Percentiles rank a stretch among this genome's conserved stretches.
These are phyloP conservation scores for Nipponia nippon DNA, from an alignment of 2,113 vertebrate genomes.

Conservation along the genomic window DNA sequence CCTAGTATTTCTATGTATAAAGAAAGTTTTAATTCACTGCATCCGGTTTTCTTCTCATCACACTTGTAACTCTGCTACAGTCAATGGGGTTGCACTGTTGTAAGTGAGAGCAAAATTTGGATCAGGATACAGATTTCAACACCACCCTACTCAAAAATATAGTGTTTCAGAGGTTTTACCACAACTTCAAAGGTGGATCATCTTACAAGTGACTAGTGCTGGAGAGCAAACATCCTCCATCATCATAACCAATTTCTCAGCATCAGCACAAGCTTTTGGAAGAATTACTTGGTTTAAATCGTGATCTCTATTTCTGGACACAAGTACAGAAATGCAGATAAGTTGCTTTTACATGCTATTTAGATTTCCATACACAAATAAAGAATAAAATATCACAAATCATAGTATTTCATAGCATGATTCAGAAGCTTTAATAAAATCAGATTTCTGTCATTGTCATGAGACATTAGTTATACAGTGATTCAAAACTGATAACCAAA, in stretches of 20 bases:
- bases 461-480: neutral
- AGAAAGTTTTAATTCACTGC: neutral
- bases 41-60: neutral
- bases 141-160: slow-evolving; percentile 34
- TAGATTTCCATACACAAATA: neutral
- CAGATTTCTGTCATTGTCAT: neutral
- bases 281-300: neutral
- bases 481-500: neutral
- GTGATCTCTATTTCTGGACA: neutral
- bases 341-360: neutral
- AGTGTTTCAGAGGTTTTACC: slow-evolving; percentile 25
- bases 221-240: slow-evolving; percentile 14
- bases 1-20: neutral
- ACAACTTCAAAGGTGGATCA: slow-evolving; percentile 31
- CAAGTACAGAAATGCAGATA: neutral
- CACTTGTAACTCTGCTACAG: neutral
- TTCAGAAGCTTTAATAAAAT: neutral
- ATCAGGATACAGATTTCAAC: slow-evolving; percentile 57
- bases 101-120: slow-evolving; percentile 10
- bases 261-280: slow-evolving; percentile 8
- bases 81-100: neutral
- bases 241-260: slow-evolving; percentile 25
- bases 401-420: neutral
- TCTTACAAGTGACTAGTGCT: slow-evolving; percentile 9
- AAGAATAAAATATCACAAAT: neutral